Evolutionary conservation across 2,797 vertebrate species (phyloP).

Genomic region (Loris lydekkerianus): DNA sequence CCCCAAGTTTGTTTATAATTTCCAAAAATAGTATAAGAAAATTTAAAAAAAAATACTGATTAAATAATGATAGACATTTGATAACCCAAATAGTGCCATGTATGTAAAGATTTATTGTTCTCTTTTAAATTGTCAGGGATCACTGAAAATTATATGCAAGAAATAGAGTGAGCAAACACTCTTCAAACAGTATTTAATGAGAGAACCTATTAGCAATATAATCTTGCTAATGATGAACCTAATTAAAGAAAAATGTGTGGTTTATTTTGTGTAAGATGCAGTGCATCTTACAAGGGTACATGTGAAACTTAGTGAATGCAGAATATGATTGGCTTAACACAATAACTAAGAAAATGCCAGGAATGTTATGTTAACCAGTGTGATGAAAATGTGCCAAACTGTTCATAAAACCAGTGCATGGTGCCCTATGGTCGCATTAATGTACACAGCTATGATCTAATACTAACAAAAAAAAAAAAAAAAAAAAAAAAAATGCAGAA

Average conservation of each 20-base stretch:
- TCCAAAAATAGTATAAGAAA: slow-evolving; percentile 35
- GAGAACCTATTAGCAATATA: neutral
- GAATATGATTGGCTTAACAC: too few relatives aligned
- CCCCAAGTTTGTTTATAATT: neutral
- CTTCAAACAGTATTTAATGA: neutral
- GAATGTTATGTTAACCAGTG: too few relatives aligned
- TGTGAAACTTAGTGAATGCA: too few relatives aligned
- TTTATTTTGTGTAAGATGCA: neutral
- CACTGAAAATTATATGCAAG: slow-evolving; percentile 18
- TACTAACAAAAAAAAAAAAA: too few relatives aligned
- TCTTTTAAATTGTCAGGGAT: neutral
- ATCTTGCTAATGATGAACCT: neutral
- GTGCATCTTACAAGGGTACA: too few relatives aligned
- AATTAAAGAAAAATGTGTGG: slow-evolving; percentile 2
- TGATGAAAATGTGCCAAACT: too few relatives aligned
- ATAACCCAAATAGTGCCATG: neutral
- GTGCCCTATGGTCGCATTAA: too few relatives aligned
- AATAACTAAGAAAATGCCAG: too few relatives aligned
- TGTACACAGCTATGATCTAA: too few relatives aligned
- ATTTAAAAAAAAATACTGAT: neutral
- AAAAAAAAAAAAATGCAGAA: too few relatives aligned
- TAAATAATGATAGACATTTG: neutral
- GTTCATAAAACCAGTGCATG: too few relatives aligned
- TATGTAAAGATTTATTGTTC: neutral
- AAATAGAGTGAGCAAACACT: neutral